A percentile compares a stretch with the other conserved stretches of the same genome.
These are phyloP conservation scores for Hylomyscus alleni DNA, from an alignment of 2,797 vertebrate species.

Conservation along the genomic window DNA sequence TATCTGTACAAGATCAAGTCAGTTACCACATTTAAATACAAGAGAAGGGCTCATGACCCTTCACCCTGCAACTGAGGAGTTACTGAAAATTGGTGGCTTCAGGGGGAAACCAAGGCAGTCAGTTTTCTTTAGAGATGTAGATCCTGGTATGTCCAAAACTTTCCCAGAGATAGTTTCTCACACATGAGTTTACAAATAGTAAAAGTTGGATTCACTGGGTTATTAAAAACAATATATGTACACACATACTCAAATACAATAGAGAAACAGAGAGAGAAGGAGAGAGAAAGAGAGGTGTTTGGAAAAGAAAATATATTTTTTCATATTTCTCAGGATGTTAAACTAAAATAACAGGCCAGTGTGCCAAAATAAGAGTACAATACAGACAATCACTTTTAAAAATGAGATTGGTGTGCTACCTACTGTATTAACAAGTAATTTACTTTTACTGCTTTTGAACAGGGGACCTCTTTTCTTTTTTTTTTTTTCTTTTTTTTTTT, in stretches of 20 bases:
- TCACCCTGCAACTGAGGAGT: background rate
- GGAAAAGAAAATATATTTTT: no score
- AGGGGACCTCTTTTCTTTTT: fast-evolving
- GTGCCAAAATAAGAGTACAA: background rate
- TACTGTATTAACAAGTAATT: background rate
- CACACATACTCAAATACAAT: background rate
- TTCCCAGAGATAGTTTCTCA: background rate
- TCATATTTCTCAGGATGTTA: background rate
- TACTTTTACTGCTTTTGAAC: background rate
- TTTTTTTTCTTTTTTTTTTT: no score
- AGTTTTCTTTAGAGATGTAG: background rate
- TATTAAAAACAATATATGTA: background rate
- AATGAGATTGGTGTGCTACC: background rate
- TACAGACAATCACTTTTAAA: background rate
- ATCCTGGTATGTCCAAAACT: background rate
- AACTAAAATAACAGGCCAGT: background rate
- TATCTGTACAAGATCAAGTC: background rate
- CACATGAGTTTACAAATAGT: background rate
- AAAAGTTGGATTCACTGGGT: background rate
- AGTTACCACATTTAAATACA: background rate
- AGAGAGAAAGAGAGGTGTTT: background rate
- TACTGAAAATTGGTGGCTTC: background rate
- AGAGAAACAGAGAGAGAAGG: background rate
- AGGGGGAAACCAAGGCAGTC: background rate
- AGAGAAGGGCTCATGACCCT: no score